Evolutionary conservation across 1,140 invertebrate species (phyloP), one percentile per base, ranked within the genome.

Genomic region (Aphaenogaster ashmeadi): DNA sequence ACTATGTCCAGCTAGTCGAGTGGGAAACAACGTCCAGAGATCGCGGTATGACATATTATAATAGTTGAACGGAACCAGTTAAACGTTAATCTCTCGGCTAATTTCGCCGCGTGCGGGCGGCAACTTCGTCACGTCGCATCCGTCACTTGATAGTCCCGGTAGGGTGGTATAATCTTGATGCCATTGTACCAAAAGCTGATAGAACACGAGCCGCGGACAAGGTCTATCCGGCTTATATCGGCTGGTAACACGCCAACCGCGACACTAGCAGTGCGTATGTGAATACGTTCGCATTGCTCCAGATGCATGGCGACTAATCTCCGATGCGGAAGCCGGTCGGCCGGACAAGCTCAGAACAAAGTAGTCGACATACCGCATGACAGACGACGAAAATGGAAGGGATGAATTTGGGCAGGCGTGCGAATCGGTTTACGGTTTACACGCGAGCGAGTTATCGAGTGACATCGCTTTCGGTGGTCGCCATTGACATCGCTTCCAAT

Each of bases 271-370:
- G 52, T 4, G 52, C 75, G 36, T 69, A 77, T 21, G 41, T 11
- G 33, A 66, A 33, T 66, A 58, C 74, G 50, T 64, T 21, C 47
- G 50, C 64, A 36, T 79, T 87, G 78, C 50, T 47, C 44, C 89
- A 90, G 79, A 85, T 87, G 79, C 89, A 85, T 54, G 21, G 79
- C 44, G 78, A 74, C 64, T 90, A 90, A 90, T 90, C 88, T 87
- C 78, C 88, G 86, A 84, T 84, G 54, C 74, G 86, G 64, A 85
- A 80, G 54, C 88, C 38, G 44, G 21, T 56, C 33, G 62, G 38
- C 38, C 44, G 58, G 33, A 50, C 64, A 47, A 66, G 66, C 74
- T 74, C 15, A 27, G 79, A 52, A 84, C 72, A 87, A 89, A 87
- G 33, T 87, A 90, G 52, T 69, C 72, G 15, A 21, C 21, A 9